phyloP scores from a whole-genome alignment of 2,113 vertebrate species.

The Psephotus haematonotus region DNA sequence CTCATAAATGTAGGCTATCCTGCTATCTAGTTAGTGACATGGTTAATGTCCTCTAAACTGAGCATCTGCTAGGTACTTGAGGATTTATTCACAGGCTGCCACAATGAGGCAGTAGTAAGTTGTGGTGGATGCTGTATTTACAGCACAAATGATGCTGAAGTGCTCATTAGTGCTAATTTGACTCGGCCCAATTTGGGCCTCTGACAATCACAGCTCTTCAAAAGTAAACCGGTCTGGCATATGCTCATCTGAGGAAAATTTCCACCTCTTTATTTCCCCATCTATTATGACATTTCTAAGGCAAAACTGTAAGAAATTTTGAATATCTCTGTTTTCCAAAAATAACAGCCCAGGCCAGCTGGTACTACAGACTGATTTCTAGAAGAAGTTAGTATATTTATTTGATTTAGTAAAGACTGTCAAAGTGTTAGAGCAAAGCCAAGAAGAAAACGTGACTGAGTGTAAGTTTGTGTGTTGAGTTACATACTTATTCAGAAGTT shows the following conservation, averaged over 20 bases:
- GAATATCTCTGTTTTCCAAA: background rate
- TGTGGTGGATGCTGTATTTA: conserved; percentile 39
- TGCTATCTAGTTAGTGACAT: background rate
- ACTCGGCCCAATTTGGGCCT: conserved; percentile 32
- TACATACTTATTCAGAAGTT: background rate
- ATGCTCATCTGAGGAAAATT: background rate
- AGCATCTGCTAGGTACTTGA: conserved; percentile 17
- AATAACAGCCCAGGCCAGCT: background rate
- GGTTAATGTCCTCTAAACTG: background rate
- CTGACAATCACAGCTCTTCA: conserved; percentile 5
- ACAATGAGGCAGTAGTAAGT: conserved; percentile 69
- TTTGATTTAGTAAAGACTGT: background rate
- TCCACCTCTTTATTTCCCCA: background rate
- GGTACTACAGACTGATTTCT: background rate
- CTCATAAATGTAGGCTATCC: background rate
- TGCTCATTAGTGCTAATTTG: conserved; percentile 48
- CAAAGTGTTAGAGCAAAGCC: background rate
- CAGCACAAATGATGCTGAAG: conserved; percentile 34
- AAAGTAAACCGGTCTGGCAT: background rate
- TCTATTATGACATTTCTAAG: background rate
- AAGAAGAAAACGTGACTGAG: background rate
- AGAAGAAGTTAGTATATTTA: background rate
- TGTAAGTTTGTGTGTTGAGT: background rate
- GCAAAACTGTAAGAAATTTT: background rate
- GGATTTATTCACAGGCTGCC: conserved; percentile 56